Percentiles rank a stretch among this genome's conserved stretches.
Conservation (phyloP, 2,888 invertebrate genomes). For the Apotomis turbidana region DNA sequence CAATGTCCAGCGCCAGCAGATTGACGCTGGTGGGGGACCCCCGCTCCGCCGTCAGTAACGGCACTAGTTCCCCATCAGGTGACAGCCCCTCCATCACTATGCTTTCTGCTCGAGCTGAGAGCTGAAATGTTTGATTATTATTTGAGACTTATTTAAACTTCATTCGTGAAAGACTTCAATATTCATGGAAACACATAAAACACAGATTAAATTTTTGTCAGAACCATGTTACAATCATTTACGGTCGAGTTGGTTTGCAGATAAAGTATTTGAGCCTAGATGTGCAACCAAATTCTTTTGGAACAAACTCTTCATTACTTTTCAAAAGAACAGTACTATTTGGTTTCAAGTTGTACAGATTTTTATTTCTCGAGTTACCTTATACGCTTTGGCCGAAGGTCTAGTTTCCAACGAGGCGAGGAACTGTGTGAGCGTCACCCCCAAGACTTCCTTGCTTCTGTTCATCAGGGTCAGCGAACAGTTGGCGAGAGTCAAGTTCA, state of each 20-base stretch:
- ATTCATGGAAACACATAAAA: no score
- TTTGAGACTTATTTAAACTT: neutral
- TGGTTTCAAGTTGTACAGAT: no score
- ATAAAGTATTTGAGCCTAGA: no score
- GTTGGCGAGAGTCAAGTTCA: slow-evolving; percentile 90
- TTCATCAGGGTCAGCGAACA: slow-evolving; percentile 87
- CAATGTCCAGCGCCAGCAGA: slow-evolving; percentile 89
- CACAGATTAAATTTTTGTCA: no score
- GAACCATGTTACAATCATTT: no score
- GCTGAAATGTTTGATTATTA: slow-evolving; percentile 49
- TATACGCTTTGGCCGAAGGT: slow-evolving; percentile 87
- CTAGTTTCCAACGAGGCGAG: slow-evolving; percentile 87
- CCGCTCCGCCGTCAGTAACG: slow-evolving; percentile 83
- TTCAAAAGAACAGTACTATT: no score
- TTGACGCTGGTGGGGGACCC: slow-evolving; percentile 85
- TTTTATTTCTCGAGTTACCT: slow-evolving; percentile 60
- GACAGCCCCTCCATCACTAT: slow-evolving; percentile 90
- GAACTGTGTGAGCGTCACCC: slow-evolving; percentile 89
- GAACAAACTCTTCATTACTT: no score
- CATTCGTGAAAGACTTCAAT: no score
- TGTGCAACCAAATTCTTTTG: no score
- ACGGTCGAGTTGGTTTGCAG: no score
- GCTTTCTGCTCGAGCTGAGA: slow-evolving; percentile 89
- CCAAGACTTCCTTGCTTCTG: slow-evolving; percentile 87
- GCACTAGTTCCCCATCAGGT: slow-evolving; percentile 88